Conservation (phyloP, 2,888 invertebrate species). For the Liposcelis brunnea region DNA sequence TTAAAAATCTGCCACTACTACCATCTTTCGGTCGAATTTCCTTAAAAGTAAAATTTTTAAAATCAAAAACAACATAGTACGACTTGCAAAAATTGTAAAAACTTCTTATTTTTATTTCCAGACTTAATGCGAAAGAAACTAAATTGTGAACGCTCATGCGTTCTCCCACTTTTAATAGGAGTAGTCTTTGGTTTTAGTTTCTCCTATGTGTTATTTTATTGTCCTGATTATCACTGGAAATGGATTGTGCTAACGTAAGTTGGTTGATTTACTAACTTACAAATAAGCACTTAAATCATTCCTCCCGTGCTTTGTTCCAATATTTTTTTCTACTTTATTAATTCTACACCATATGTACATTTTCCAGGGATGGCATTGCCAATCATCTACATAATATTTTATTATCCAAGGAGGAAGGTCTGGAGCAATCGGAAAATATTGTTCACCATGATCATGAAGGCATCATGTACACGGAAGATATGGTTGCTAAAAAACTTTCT, state of each 20-base stretch:
- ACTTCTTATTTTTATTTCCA: constrained; percentile 4
- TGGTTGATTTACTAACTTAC: too few species aligned
- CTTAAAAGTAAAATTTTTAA: too few species aligned
- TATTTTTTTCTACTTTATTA: too few species aligned
- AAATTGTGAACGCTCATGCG: background rate
- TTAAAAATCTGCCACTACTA: too few species aligned
- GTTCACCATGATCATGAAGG: background rate
- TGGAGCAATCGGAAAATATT: background rate
- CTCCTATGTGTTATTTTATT: background rate
- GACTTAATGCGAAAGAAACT: constrained; percentile 1
- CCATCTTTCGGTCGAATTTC: too few species aligned
- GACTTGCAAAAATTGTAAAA: too few species aligned
- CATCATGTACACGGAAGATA: constrained; percentile 34
- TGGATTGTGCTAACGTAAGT: background rate
- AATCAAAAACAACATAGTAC: too few species aligned
- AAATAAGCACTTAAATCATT: too few species aligned
- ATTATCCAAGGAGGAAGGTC: background rate
- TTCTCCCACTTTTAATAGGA: background rate
- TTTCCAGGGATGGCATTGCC: background rate
- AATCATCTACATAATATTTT: background rate
- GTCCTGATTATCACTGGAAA: background rate
- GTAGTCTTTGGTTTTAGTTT: constrained; percentile 1
- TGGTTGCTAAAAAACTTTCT: constrained; percentile 49
- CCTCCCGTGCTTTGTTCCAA: too few species aligned
- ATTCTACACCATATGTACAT: too few species aligned